These are phyloP conservation scores for Eonycteris spelaea DNA, from an alignment of 2,113 vertebrate species.

Conservation along the genomic window DNA sequence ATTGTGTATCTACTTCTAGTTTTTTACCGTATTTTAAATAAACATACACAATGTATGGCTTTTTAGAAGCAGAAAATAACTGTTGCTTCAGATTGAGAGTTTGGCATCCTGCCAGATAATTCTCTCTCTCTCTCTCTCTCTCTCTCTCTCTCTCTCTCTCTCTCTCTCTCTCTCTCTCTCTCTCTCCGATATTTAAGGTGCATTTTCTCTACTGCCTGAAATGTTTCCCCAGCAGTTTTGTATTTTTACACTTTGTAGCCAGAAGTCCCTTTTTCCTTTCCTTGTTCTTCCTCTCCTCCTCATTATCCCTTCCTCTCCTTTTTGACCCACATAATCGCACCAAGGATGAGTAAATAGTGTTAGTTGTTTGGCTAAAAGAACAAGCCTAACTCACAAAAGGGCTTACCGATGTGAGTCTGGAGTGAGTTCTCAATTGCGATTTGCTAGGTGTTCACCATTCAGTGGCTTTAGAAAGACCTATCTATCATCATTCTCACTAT, in stretches of 20 bases:
- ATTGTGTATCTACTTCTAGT: not conserved
- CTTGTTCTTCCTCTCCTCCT: not conserved
- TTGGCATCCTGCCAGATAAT: not conserved
- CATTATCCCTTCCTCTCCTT: not conserved
- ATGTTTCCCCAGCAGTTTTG: not conserved
- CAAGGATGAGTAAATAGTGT: not conserved
- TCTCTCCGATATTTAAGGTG: not conserved
- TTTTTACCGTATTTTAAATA: constrained; percentile 9
- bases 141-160: not conserved
- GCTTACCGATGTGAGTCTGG: not conserved
- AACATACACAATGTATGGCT: not conserved
- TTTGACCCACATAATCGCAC: not conserved
- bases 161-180: not conserved
- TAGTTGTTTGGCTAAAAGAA: not conserved
- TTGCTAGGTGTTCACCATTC: not conserved
- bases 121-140: not conserved
- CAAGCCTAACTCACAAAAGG: not conserved
- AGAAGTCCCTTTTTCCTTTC: not conserved
- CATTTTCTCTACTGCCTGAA: not conserved
- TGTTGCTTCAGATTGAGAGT: not conserved
- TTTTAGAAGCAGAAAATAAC: not conserved
- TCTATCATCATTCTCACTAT: not conserved
- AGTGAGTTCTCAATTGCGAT: not conserved
- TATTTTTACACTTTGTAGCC: not conserved
- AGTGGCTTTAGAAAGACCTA: not conserved